These are phyloP conservation scores for Urosaurus nigricauda DNA, from an alignment of 2,797 vertebrate genomes.

Conservation along the genomic window DNA sequence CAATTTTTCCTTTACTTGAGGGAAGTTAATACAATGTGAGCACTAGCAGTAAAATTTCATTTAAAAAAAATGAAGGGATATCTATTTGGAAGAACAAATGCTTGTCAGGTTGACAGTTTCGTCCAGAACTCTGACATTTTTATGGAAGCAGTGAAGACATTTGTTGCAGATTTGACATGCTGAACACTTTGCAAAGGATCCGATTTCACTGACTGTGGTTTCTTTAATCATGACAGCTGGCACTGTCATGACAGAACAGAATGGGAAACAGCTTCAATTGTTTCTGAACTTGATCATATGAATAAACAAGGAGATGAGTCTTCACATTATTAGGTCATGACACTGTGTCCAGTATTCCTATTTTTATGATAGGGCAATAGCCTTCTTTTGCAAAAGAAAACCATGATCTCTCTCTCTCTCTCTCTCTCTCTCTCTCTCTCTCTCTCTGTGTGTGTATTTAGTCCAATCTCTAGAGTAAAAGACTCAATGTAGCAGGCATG, in stretches of 20 bases:
- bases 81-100: constrained; percentile 58
- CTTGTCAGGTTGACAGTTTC: constrained; percentile 71
- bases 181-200: constrained; percentile 70
- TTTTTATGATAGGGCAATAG: constrained; percentile 11
- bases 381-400: constrained; percentile 52
- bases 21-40: background rate
- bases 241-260: constrained; percentile 66
- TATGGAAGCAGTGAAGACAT: constrained; percentile 78
- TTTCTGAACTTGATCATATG: constrained; percentile 72
- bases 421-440: too few species aligned
- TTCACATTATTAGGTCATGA: constrained; percentile 65
- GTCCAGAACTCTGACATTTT: constrained; percentile 78
- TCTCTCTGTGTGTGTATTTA: too few species aligned
- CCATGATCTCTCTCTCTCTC: too few species aligned
- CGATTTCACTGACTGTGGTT: constrained; percentile 73
- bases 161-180: constrained; percentile 77
- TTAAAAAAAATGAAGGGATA: constrained; percentile 57
- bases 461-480: too few species aligned
- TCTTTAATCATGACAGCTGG: constrained; percentile 79
- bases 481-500: too few species aligned
- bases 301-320: constrained; percentile 70
- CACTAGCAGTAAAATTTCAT: constrained; percentile 26
- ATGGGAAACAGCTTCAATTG: constrained; percentile 73
- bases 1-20: background rate
- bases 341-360: constrained; percentile 52